A percentile compares a stretch with the other conserved stretches of the same genome.
phyloP scores from a whole-genome alignment of 2,113 vertebrate genomes.

The Thunnus thynnus region DNA sequence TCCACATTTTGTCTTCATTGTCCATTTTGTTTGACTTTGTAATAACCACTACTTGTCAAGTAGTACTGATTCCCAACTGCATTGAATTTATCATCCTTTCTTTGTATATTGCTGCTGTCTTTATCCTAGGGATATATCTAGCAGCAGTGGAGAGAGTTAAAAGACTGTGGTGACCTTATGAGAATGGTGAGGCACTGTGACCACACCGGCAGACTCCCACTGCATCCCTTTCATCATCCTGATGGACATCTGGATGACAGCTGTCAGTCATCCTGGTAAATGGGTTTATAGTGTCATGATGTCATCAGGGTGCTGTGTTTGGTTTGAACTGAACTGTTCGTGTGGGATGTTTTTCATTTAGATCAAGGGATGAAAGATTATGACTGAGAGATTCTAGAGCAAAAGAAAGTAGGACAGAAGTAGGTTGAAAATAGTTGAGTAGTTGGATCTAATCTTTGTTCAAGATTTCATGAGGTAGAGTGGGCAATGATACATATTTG shows the following conservation, averaged over 20 bases:
- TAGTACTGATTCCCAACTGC: neutral
- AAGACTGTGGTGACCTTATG: neutral
- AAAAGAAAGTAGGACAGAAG: neutral
- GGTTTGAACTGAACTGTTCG: slow-evolving; percentile 7
- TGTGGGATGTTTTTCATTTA: neutral
- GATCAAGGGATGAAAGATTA: neutral
- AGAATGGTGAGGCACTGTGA: slow-evolving; percentile 16
- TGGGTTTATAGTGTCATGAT: slow-evolving; percentile 9
- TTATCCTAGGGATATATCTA: neutral
- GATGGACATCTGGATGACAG: slow-evolving; percentile 42
- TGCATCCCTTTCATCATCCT: slow-evolving; percentile 28
- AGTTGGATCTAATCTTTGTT: neutral
- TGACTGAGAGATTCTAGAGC: neutral
- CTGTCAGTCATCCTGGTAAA: slow-evolving; percentile 52
- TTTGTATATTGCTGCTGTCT: slow-evolving; percentile 1
- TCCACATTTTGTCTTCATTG: too few species aligned
- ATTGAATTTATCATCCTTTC: neutral
- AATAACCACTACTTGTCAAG: neutral
- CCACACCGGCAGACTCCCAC: slow-evolving; percentile 22
- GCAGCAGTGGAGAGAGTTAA: neutral
- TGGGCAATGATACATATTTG: neutral
- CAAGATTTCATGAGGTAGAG: neutral
- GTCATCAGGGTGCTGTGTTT: slow-evolving; percentile 24
- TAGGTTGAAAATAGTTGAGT: neutral
- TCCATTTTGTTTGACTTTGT: neutral